A percentile compares a stretch with the other conserved stretches of the same genome.
Evolutionary conservation across 30 jellyfish, hydroid and myxozoan species (phyloP).

Genomic region (Clytia hemisphaerica): DNA sequence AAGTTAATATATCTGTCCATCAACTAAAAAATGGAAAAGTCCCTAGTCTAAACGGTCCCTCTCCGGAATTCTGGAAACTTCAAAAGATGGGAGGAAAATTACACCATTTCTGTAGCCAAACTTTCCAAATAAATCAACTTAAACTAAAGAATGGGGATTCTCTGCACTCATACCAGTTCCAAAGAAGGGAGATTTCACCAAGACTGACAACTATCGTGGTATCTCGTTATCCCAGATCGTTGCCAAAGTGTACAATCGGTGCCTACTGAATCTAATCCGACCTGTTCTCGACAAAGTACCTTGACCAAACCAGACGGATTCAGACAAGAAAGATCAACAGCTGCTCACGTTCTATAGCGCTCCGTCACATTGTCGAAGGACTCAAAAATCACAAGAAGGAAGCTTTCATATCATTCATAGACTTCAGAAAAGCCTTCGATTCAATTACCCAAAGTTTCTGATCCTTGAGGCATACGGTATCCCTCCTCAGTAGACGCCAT

Average conservation of each 20-base stretch:
- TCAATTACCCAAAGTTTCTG: not conserved
- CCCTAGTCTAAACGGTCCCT: not conserved
- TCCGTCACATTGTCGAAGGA: not conserved
- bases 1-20: not conserved
- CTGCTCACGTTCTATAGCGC: not conserved
- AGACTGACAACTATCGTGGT: not conserved
- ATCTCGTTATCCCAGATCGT: no score
- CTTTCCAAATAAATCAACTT: not conserved
- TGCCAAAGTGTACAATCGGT: not conserved
- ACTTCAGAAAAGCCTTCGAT: not conserved
- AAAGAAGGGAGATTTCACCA: not conserved
- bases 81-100: not conserved
- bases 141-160: not conserved
- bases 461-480: not conserved
- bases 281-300: not conserved
- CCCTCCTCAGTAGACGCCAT: not conserved
- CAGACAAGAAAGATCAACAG: no score
- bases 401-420: not conserved
- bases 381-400: no score
- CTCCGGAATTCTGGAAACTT: not conserved
- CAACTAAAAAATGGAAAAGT: not conserved
- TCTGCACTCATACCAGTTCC: not conserved
- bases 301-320: not conserved
- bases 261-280: not conserved
- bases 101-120: no score